phyloP scores from a whole-genome alignment of 2,113 vertebrate species.

The Theropithecus gelada region DNA sequence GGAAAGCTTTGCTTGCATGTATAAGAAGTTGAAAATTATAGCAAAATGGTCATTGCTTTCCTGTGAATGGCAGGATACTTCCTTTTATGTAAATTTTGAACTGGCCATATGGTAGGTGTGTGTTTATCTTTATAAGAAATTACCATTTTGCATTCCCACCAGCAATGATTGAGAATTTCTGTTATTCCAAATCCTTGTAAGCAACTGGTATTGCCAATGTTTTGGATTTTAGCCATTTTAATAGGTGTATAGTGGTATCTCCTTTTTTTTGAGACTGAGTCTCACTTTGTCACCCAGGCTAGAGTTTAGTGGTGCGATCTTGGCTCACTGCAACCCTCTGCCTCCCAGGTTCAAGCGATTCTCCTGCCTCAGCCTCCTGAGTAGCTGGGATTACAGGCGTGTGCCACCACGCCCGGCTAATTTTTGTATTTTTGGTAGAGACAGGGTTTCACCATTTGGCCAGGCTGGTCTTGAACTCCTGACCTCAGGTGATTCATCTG shows the following conservation, averaged over 20 bases:
- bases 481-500: too few relatives aligned
- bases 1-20: not conserved
- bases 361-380: too few relatives aligned
- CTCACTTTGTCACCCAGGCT: too few relatives aligned
- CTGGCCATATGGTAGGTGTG: not conserved
- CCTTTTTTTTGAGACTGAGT: not conserved
- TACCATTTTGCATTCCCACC: not conserved
- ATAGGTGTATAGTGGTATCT: not conserved
- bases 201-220: not conserved
- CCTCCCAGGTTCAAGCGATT: too few relatives aligned
- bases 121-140: conserved; percentile 37
- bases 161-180: not conserved
- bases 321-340: too few relatives aligned
- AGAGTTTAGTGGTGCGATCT: too few relatives aligned
- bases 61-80: not conserved
- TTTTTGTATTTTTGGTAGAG: too few relatives aligned
- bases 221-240: conserved; percentile 25
- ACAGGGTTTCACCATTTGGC: too few relatives aligned
- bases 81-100: conserved; percentile 26
- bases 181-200: not conserved
- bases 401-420: too few relatives aligned
- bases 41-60: not conserved
- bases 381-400: too few relatives aligned
- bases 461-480: too few relatives aligned
- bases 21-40: not conserved